Evolutionary conservation across 2,113 vertebrate species (phyloP).

Genomic region (Upupa epops): DNA sequence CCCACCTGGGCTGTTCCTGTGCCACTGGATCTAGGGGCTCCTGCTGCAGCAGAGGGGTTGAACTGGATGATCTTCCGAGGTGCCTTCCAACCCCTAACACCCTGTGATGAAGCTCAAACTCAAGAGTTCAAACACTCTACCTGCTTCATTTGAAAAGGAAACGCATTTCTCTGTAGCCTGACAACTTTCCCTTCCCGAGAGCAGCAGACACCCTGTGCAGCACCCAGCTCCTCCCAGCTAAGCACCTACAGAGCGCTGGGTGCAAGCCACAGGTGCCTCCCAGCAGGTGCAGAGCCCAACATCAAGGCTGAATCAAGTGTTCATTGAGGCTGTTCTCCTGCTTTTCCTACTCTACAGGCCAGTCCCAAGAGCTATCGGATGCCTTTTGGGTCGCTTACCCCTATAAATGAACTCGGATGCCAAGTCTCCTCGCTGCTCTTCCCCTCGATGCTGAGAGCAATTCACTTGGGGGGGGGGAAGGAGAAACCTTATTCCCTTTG

Average conservation of each 20-base stretch:
- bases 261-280: neutral
- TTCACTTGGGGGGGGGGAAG: neutral
- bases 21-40: too few species aligned
- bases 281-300: neutral
- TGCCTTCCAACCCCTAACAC: too few species aligned
- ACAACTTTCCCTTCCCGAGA: neutral
- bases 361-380: neutral
- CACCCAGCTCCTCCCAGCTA: too few species aligned
- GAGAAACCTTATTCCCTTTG: slow-evolving; percentile 46
- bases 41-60: too few species aligned
- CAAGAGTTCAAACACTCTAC: neutral
- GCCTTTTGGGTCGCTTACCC: neutral
- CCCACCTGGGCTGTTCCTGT: too few species aligned
- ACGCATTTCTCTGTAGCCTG: neutral
- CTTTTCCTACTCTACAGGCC: neutral
- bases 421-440: neutral
- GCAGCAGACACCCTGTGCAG: neutral
- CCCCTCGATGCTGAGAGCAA: slow-evolving; percentile 1
- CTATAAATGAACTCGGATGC: neutral
- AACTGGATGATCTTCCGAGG: too few species aligned
- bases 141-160: neutral
- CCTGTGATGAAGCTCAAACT: neutral
- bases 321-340: neutral
- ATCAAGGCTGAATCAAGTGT: neutral
- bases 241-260: neutral